Conservation (phyloP, 1,140 invertebrate species). For the Prorops nasuta region DNA sequence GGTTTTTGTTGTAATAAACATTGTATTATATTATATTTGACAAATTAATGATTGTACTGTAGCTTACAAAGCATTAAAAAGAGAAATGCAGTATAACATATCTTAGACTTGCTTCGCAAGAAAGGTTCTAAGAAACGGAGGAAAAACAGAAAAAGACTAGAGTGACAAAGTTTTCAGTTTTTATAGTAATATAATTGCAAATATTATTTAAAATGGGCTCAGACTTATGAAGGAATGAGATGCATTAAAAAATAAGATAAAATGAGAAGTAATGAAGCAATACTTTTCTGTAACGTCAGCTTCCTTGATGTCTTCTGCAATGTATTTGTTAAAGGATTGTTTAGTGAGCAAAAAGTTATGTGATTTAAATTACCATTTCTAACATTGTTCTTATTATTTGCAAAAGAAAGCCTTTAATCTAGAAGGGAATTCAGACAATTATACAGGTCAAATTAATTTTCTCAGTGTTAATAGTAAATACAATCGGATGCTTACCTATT, state of each 20-base stretch:
- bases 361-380: slow-evolving; percentile 39
- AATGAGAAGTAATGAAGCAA: slow-evolving; percentile 22
- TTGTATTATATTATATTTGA: slow-evolving; percentile 32
- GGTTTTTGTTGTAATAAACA: slow-evolving; percentile 36
- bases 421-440: no score
- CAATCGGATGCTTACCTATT: slow-evolving; percentile 52
- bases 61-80: slow-evolving; percentile 24
- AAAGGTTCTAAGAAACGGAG: slow-evolving; percentile 21
- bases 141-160: slow-evolving; percentile 10
- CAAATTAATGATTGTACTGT: slow-evolving; percentile 33
- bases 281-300: slow-evolving; percentile 38
- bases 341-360: slow-evolving; percentile 40
- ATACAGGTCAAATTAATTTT: slow-evolving; percentile 37
- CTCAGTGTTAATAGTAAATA: slow-evolving; percentile 51
- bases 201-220: background rate
- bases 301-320: slow-evolving; percentile 49
- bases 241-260: background rate
- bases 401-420: no score
- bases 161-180: slow-evolving; percentile 20
- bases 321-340: slow-evolving; percentile 46
- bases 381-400: no score
- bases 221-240: background rate
- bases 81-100: slow-evolving; percentile 31
- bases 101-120: slow-evolving; percentile 25
- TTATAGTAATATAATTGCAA: slow-evolving; percentile 19